phyloP scores from a whole-genome alignment of 2,888 invertebrate species.

The Spisula solida region DNA sequence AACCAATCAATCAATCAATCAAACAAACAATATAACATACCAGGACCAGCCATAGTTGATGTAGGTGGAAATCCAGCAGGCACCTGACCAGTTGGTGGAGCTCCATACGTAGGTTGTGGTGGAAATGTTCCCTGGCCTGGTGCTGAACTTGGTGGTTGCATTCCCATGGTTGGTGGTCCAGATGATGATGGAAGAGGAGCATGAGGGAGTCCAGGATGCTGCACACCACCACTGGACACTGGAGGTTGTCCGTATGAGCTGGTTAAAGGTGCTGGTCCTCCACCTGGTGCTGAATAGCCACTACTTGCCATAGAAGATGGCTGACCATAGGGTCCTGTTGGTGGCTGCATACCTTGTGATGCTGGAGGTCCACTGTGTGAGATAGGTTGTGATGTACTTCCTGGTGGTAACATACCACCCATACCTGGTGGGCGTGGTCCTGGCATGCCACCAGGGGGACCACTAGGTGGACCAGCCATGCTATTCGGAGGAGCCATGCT shows the following conservation, averaged over 20 bases:
- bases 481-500: slow-evolving; percentile 41
- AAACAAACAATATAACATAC: background rate
- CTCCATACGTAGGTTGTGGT: slow-evolving; percentile 56
- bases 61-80: slow-evolving; percentile 50
- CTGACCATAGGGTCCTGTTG: slow-evolving; percentile 23
- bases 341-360: slow-evolving; percentile 35
- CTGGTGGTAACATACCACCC: slow-evolving; percentile 26
- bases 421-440: slow-evolving; percentile 43
- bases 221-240: background rate
- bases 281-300: slow-evolving; percentile 15
- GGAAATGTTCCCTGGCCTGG: slow-evolving; percentile 35
- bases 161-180: slow-evolving; percentile 62
- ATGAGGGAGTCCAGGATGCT: slow-evolving; percentile 33
- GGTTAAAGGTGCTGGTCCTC: slow-evolving; percentile 34
- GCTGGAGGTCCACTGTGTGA: slow-evolving; percentile 27
- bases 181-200: slow-evolving; percentile 48
- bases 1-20: background rate
- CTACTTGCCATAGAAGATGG: slow-evolving; percentile 10
- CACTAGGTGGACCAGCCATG: slow-evolving; percentile 26
- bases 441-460: slow-evolving; percentile 59
- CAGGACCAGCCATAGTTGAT: slow-evolving; percentile 22
- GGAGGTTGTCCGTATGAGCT: slow-evolving; percentile 48
- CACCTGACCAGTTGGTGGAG: slow-evolving; percentile 37
- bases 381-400: slow-evolving; percentile 24
- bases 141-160: slow-evolving; percentile 58